These are phyloP conservation scores for Cyprinodon brontotheroides DNA, from an alignment of 2,113 vertebrate genomes.

Conservation along the genomic window DNA sequence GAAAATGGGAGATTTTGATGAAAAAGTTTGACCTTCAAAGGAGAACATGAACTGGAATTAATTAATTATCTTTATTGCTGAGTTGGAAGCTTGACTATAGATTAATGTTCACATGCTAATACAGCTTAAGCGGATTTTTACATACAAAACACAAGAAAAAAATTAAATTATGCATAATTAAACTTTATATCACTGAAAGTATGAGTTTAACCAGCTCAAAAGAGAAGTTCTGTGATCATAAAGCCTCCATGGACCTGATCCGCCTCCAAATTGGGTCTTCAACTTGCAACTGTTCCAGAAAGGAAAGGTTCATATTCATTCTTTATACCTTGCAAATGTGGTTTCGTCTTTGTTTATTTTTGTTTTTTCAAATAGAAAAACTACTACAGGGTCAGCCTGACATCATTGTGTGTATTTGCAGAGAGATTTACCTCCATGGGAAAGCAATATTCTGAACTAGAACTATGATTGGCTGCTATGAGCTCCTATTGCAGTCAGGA, in stretches of 20 bases:
- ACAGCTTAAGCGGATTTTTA: no score
- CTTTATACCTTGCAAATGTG: background rate
- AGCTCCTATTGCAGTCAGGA: slow-evolving; percentile 25
- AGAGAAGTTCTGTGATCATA: background rate
- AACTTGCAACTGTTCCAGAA: background rate
- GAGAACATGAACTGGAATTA: no score
- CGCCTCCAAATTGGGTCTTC: background rate
- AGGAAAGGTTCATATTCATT: background rate
- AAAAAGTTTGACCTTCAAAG: no score
- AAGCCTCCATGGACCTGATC: background rate
- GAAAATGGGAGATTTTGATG: no score
- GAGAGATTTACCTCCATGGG: background rate
- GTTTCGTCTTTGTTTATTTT: background rate
- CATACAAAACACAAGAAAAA: no score
- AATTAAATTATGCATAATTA: no score
- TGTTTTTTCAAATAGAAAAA: background rate
- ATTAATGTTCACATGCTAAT: no score
- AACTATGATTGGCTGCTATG: slow-evolving; percentile 1
- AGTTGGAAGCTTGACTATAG: no score
- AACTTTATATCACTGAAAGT: no score
- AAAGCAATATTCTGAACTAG: background rate
- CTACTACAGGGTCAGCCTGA: background rate
- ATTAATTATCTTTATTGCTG: no score
- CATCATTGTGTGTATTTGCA: background rate
- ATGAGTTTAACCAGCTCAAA: no score